Evolutionary conservation across 1,140 invertebrate species (phyloP).

Genomic region (Penaeus japonicus): DNA sequence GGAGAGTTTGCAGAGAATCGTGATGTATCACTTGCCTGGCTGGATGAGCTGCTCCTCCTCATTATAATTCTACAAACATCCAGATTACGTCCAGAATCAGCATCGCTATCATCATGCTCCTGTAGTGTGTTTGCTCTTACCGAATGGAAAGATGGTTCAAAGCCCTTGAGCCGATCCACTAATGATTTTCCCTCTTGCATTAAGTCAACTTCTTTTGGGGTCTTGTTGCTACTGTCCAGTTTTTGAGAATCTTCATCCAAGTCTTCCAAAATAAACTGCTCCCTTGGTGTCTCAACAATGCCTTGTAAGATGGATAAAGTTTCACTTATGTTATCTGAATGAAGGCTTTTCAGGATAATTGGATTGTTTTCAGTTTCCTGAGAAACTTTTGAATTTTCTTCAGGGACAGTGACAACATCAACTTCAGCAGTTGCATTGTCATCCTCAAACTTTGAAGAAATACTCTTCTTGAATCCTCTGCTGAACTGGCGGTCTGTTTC

Average conservation of each 20-base stretch:
- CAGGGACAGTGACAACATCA: background rate
- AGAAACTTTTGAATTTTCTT: too few species aligned
- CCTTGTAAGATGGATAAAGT: constrained; percentile 38
- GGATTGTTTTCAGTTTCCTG: too few species aligned
- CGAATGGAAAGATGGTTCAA: background rate
- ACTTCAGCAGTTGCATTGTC: constrained; percentile 19
- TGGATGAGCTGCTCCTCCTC: constrained; percentile 33
- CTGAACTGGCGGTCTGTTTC: constrained; percentile 35
- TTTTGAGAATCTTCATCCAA: constrained; percentile 24
- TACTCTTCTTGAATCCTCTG: constrained; percentile 41
- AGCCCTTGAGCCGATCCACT: background rate
- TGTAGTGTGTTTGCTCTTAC: background rate
- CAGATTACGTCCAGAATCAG: constrained; percentile 11
- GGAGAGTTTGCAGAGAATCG: constrained; percentile 26
- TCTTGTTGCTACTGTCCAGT: background rate
- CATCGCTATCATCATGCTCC: constrained; percentile 35
- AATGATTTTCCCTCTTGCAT: background rate
- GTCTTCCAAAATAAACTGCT: constrained; percentile 31
- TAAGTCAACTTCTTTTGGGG: background rate
- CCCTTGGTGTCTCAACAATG: constrained; percentile 22
- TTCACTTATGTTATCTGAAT: constrained; percentile 31
- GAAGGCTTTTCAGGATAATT: background rate
- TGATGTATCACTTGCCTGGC: constrained; percentile 17
- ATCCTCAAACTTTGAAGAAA: constrained; percentile 41
- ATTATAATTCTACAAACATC: background rate